Percentiles rank a stretch among this genome's conserved stretches.
Evolutionary conservation across 2,113 vertebrate species (phyloP).

Genomic region (Carlito syrichta): DNA sequence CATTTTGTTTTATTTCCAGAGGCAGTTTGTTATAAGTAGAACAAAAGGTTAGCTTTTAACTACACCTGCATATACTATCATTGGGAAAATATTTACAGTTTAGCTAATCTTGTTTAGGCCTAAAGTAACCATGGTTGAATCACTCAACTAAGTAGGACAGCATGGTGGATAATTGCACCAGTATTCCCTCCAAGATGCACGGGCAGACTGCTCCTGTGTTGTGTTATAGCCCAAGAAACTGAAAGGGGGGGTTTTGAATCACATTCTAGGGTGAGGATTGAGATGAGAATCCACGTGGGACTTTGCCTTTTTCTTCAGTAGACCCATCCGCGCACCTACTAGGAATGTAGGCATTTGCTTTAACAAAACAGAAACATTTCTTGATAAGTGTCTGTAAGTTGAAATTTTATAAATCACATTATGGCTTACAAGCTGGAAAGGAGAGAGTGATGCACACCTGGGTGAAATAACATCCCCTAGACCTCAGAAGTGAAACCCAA

Average conservation of each 20-base stretch:
- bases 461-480: background rate
- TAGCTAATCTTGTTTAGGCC: background rate
- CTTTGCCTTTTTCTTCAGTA: background rate
- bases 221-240: background rate
- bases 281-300: background rate
- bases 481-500: background rate
- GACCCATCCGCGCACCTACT: background rate
- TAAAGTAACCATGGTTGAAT: conserved; percentile 12
- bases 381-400: background rate
- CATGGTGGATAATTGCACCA: background rate
- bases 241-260: background rate
- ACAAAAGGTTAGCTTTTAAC: conserved; percentile 44
- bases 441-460: background rate
- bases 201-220: too few species aligned
- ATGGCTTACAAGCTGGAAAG: background rate
- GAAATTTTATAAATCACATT: background rate
- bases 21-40: conserved; percentile 51
- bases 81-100: conserved; percentile 37
- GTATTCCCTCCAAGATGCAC: background rate
- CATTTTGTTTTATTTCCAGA: conserved; percentile 34
- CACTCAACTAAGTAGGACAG: background rate
- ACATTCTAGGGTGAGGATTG: background rate
- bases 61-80: conserved; percentile 25
- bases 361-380: background rate
- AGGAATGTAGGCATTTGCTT: background rate